Base-by-base conservation (phyloP, 2,797 vertebrate genomes). In the Micropoecilia bifurca region DNA sequence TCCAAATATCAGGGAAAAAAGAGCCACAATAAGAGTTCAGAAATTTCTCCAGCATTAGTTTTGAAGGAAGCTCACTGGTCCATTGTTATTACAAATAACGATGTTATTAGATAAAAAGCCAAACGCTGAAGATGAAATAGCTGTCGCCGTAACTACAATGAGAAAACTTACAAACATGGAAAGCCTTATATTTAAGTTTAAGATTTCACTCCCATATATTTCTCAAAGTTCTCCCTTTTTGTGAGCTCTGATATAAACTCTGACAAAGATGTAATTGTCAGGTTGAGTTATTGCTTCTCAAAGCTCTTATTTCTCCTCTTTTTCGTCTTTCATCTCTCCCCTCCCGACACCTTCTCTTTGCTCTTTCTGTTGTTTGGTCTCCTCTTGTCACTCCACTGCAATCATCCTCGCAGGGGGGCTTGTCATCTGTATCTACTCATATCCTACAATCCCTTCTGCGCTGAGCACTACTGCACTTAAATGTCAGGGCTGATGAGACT, bases 381-480 rank as follows among this genome's bases (percentile, higher is more conserved):
- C 86, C 88, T 89, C 93, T 92, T 92, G 92, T 94, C 93, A 91
- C 91, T 94, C 92, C 96, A 97, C 96, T 96, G 96, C 97, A 98
- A 98, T 98, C 97, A 98, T 98, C 98, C 93, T 97, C 89, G 96
- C 96, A 95, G 97, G 98, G 97, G 96, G 97, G 95, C 96, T 76
- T 94, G 91, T 91, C 94, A 94, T 94, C 92, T 89, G 90, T 90
- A 93, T 93, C 97, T 97, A 96, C 97, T 97, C 97, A 96, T 96
- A 95, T 96, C 97, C 96, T 97, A 96, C 96, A 95, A 97, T 97
- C 97, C 96, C 96, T 96, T 97, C 97, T 97, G 96, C 96, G 96
- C 97, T 93, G 96, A 98, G 97, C 96, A 97, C 97, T 97, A 96
- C 96, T 97, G 98, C 97, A 98, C 98, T 98, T 98, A 98, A 97